Base-by-base conservation (phyloP, 2,797 vertebrate species). In the Myotis findleyi region DNA sequence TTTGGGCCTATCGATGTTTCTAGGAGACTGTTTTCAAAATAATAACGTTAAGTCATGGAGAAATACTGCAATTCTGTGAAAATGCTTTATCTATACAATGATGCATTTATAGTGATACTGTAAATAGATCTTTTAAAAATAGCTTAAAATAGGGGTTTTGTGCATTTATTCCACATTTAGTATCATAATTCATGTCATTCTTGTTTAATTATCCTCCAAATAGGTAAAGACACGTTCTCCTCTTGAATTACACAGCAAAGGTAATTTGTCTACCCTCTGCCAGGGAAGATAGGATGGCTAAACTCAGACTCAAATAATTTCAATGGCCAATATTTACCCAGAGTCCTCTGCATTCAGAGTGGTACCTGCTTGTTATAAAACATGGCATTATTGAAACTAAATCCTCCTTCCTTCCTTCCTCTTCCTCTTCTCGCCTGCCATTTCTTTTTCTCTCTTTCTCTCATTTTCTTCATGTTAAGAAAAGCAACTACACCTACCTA, bases 11-110 rank as follows among this genome's bases (percentile, higher is more conserved):
- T 49, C 47, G 36, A n/a, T 59, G 38, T 30, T 86, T 94, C 68
- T 20, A 14, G 85, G 87, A 0, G 2, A 89, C 21, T 84, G 20
- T 76, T 82, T 16, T 94, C 55, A 89, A 72, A 83, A 68, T 36
- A 68, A 17, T 68, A 72, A 59, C 5, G 86, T 75, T 27, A 91
- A 41, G 13, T 68, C 11, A 36, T 1, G 10, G 33, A 80, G 36
- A 85, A 88, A 85, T 71, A 68, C 21, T 69, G 1, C 68, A 80
- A 33, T 44, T 79, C n/a, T 68, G 4, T 85, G 18, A 13, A 44
- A 64, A 41, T 38, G 0, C 55, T 68, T 59, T 57, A n/a, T 53
- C 33, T 89, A 18, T 53, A 17, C 93, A 86, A 90, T 14, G 14
- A 66, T 68, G 2, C 13, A 27, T 25, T 92, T 47, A 41, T 13